Conservation (phyloP, 2,797 vertebrate genomes). For the Pseudochaenichthys georgianus region DNA sequence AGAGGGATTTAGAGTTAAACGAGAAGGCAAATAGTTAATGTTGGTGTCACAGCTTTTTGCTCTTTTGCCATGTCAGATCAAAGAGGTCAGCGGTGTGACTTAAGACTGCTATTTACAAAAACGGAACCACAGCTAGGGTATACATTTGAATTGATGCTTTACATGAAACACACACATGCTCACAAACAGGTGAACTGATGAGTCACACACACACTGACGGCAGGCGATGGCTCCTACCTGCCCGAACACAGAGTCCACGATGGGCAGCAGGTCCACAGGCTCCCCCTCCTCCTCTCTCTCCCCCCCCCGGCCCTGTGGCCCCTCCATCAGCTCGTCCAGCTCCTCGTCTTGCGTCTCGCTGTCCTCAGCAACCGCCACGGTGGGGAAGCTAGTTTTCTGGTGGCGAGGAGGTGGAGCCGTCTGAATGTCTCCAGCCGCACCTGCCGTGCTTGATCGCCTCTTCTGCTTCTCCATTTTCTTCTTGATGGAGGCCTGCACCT, state of each 20-base stretch:
- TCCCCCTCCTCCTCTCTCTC: conserved; percentile 59
- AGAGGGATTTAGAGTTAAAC: conserved; percentile 26
- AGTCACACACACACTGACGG: neutral
- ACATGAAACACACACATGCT: conserved; percentile 18
- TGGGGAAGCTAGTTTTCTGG: conserved; percentile 36
- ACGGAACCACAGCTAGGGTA: conserved; percentile 33
- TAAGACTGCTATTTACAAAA: conserved; percentile 24
- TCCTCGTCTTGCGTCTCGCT: conserved; percentile 48
- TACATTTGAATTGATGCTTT: conserved; percentile 57
- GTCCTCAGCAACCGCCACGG: conserved; percentile 35
- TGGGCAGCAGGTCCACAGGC: conserved; percentile 73
- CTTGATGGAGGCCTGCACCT: conserved; percentile 86
- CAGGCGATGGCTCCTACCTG: conserved; percentile 75
- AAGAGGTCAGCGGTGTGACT: conserved; percentile 8
- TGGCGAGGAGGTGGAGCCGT: neutral
- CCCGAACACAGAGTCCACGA: conserved; percentile 84
- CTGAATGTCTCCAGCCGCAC: conserved; percentile 44
- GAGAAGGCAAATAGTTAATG: neutral
- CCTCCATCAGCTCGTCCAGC: conserved; percentile 75
- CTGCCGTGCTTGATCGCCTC: conserved; percentile 28
- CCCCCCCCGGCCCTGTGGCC: conserved; percentile 44
- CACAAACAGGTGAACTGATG: neutral
- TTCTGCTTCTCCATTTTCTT: conserved; percentile 84
- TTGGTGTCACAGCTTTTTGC: conserved; percentile 1
- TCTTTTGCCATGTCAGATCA: neutral